phyloP scores from a whole-genome alignment of 2,888 invertebrate species.

The Rhagonycha fulva region DNA sequence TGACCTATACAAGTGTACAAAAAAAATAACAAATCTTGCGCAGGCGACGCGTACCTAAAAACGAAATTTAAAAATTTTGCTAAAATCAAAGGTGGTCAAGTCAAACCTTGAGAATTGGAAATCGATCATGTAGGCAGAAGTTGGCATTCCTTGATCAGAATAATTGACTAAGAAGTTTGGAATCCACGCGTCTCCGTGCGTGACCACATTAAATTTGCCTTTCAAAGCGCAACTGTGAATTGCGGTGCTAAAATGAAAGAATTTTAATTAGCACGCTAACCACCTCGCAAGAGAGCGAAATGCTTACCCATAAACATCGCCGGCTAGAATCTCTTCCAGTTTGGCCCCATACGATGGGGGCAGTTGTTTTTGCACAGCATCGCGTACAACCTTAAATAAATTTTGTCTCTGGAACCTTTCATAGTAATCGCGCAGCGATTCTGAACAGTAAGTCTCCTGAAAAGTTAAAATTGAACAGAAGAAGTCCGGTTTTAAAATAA shows the following conservation, averaged over 20 bases:
- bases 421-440: constrained; percentile 63
- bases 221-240: constrained; percentile 19
- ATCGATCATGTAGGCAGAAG: constrained; percentile 66
- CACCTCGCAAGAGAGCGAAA: background rate
- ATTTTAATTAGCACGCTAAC: constrained; percentile 22
- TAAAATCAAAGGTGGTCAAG: background rate
- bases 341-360: constrained; percentile 64
- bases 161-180: constrained; percentile 71
- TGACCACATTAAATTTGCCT: constrained; percentile 59
- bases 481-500: background rate
- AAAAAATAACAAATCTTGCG: constrained; percentile 54
- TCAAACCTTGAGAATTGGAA: constrained; percentile 65
- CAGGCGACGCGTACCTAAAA: constrained; percentile 22
- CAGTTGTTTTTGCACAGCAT: constrained; percentile 68
- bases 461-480: constrained; percentile 8
- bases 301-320: constrained; percentile 57
- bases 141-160: constrained; percentile 43
- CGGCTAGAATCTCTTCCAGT: constrained; percentile 59
- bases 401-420: constrained; percentile 56
- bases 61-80: background rate
- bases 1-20: constrained; percentile 64
- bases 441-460: constrained; percentile 64
- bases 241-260: constrained; percentile 46
- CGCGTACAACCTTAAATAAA: constrained; percentile 60
- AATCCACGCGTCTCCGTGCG: constrained; percentile 76